phyloP scores from a whole-genome alignment of 2,888 invertebrate genomes.

The Philopedon plagiatum region DNA sequence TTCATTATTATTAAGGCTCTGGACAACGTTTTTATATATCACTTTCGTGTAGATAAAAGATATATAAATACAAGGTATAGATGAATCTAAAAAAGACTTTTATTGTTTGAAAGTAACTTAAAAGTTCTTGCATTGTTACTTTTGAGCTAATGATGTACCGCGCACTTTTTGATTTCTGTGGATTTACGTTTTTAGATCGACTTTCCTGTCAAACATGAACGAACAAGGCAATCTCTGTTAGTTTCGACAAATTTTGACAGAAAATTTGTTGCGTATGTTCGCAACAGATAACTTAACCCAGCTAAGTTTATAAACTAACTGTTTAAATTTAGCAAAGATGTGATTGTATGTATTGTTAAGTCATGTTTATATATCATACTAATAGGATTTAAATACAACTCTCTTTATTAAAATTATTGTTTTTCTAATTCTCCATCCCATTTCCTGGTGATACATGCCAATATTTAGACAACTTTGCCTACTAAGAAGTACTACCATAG shows the following conservation, averaged over 20 bases:
- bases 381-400: conserved; percentile 66
- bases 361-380: conserved; percentile 67
- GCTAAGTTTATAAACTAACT: conserved; percentile 60
- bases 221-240: conserved; percentile 36
- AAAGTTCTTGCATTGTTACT: conserved; percentile 31
- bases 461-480: too few relatives aligned
- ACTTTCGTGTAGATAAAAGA: conserved; percentile 32
- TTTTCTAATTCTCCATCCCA: conserved; percentile 5
- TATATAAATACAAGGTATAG: conserved; percentile 10
- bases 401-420: conserved; percentile 61
- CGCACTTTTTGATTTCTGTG: conserved; percentile 28
- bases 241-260: conserved; percentile 32
- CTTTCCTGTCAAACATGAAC: conserved; percentile 20
- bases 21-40: conserved; percentile 41
- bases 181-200: conserved; percentile 13
- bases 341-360: conserved; percentile 68
- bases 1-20: conserved; percentile 56
- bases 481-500: too few relatives aligned
- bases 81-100: background rate
- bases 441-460: background rate
- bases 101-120: background rate
- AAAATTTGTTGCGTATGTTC: conserved; percentile 37
- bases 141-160: conserved; percentile 24
- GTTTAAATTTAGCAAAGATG: conserved; percentile 66
- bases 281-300: conserved; percentile 46